Evolutionary conservation across 2,888 invertebrate species (phyloP).

Genomic region (Eilema sororculum): DNA sequence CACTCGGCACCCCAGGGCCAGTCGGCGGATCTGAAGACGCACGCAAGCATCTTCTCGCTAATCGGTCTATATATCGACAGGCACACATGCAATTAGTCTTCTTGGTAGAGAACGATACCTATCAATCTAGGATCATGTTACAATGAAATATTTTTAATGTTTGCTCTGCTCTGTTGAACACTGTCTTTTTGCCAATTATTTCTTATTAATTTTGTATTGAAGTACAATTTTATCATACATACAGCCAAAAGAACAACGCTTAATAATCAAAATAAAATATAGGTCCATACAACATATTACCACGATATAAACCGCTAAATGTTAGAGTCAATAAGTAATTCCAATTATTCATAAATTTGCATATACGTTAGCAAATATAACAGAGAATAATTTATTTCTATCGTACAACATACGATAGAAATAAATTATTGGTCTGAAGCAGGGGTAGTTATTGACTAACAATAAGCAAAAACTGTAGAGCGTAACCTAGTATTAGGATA

Average conservation of each 20-base stretch:
- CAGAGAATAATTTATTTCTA: background rate
- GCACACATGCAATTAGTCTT: conserved; percentile 76
- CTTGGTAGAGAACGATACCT: conserved; percentile 69
- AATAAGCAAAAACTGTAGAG: conserved; percentile 40
- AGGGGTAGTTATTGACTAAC: conserved; percentile 35
- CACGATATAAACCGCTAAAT: background rate
- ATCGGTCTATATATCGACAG: conserved; percentile 75
- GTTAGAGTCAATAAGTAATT: too few relatives aligned
- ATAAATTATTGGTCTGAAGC: background rate
- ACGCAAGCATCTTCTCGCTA: conserved; percentile 80
- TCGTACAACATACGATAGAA: background rate
- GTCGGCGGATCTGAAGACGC: conserved; percentile 69
- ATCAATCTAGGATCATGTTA: conserved; percentile 53
- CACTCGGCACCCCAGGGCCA: conserved; percentile 57
- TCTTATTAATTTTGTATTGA: too few relatives aligned
- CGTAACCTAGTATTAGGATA: conserved; percentile 74
- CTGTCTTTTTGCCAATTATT: too few relatives aligned
- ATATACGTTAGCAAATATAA: background rate
- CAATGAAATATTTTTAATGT: background rate
- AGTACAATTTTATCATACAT: too few relatives aligned
- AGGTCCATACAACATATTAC: background rate
- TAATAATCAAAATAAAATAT: background rate
- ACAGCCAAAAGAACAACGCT: too few relatives aligned
- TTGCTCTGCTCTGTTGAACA: background rate
- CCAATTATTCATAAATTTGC: background rate